These are phyloP conservation scores for Gallinago stenura DNA, from an alignment of 2,797 vertebrate species.

Conservation along the genomic window DNA sequence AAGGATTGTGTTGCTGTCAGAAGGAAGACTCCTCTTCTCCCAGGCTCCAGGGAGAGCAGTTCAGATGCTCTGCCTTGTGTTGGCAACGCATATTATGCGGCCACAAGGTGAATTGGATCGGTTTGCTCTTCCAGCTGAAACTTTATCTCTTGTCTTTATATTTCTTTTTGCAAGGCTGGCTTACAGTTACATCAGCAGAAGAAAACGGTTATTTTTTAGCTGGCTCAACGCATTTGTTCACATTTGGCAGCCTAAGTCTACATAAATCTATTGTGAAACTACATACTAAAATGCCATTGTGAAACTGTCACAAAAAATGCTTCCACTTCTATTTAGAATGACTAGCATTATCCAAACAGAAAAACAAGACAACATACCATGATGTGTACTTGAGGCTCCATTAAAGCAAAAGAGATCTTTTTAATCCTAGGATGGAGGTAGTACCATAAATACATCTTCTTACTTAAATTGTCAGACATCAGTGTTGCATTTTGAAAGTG, in stretches of 20 bases:
- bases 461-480: not conserved
- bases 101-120: slow-evolving; percentile 30
- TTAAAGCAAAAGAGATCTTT: not conserved
- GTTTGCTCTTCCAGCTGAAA: slow-evolving; percentile 24
- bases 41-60: not conserved
- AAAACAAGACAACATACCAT: not conserved
- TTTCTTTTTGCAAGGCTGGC: slow-evolving; percentile 7
- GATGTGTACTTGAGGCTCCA: not conserved
- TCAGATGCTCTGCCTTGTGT: not conserved
- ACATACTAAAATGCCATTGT: not conserved
- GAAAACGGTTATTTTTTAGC: not conserved
- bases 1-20: not conserved
- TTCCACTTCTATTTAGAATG: not conserved
- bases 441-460: not conserved
- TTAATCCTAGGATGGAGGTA: not conserved
- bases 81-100: accelerated
- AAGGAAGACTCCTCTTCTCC: not conserved
- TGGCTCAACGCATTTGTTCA: not conserved
- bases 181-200: not conserved
- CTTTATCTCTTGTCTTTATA: not conserved
- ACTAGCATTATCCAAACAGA: not conserved
- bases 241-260: not conserved
- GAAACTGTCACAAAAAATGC: slow-evolving; percentile 2
- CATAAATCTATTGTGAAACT: not conserved
- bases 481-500: not conserved